These are phyloP conservation scores for Lates calcarifer DNA, from an alignment of 2,113 vertebrate genomes.

Conservation along the genomic window DNA sequence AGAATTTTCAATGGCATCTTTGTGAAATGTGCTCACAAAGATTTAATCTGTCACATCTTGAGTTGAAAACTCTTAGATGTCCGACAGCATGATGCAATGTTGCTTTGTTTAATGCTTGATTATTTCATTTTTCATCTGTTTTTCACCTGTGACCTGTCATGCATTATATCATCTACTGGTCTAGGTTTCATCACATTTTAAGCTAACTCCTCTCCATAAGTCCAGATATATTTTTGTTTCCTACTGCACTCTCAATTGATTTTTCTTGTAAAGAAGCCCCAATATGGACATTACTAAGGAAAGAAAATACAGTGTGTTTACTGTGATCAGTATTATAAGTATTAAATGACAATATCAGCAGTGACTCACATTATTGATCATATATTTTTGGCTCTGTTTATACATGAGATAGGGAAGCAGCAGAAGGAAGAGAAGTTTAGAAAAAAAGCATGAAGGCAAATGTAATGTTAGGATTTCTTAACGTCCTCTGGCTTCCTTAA, in stretches of 20 bases:
- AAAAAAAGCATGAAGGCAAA: conserved; percentile 2
- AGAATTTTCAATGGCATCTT: conserved; percentile 4
- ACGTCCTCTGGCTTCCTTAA: conserved; percentile 41
- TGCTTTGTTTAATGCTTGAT: background rate
- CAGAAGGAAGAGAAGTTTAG: background rate
- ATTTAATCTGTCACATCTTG: conserved; percentile 3
- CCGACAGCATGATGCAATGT: background rate
- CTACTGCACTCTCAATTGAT: conserved; percentile 51
- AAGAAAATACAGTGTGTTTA: conserved; percentile 20
- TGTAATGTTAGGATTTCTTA: conserved; percentile 37
- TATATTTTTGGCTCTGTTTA: background rate
- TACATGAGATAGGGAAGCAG: background rate
- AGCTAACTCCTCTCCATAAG: conserved; percentile 50
- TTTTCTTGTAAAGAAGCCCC: conserved; percentile 42
- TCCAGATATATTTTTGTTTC: conserved; percentile 55
- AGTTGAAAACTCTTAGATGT: conserved; percentile 14
- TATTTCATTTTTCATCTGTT: background rate
- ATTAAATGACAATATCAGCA: conserved; percentile 4
- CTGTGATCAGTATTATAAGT: background rate
- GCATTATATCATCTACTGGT: conserved; percentile 5
- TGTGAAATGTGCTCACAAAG: background rate
- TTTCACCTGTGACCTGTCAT: conserved; percentile 5
- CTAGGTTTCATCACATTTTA: conserved; percentile 31
- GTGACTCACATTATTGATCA: conserved; percentile 6
- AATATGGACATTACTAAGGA: conserved; percentile 40